These are phyloP conservation scores for Psophia crepitans DNA, from an alignment of 2,113 vertebrate species.

Conservation along the genomic window DNA sequence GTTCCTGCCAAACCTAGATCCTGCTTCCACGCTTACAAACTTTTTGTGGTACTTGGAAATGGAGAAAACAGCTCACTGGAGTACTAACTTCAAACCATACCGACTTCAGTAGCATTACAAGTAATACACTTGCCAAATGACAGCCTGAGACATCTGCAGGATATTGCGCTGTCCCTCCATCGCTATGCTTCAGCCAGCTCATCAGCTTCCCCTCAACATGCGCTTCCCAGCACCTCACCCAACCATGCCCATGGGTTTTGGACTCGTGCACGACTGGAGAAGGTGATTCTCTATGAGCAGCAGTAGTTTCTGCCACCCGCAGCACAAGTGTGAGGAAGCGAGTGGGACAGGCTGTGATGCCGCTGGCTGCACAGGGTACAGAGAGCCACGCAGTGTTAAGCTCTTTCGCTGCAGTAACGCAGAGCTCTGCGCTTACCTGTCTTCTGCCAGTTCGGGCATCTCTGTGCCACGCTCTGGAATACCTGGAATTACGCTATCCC, in stretches of 20 bases:
- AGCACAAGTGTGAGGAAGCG: not conserved
- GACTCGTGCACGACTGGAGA: not conserved
- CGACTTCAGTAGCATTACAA: not conserved
- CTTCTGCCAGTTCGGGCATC: not conserved
- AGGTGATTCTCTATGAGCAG: not conserved
- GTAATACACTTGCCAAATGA: not conserved
- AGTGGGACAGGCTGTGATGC: not conserved
- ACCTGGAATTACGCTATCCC: not conserved
- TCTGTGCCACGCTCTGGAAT: not conserved
- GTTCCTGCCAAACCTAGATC: not conserved
- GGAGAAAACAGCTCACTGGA: not conserved
- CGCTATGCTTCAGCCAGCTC: not conserved
- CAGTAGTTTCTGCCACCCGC: not conserved
- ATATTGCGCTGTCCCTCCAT: not conserved
- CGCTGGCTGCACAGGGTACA: not conserved
- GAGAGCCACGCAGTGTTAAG: not conserved
- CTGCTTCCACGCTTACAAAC: not conserved
- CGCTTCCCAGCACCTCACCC: not conserved
- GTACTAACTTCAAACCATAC: no score
- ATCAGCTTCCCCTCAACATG: not conserved
- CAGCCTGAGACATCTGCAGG: not conserved
- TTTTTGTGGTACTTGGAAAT: not conserved
- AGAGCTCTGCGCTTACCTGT: not conserved
- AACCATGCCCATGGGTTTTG: fast-evolving
- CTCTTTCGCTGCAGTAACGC: not conserved